Percentiles rank a stretch among this genome's conserved stretches.
phyloP scores from a whole-genome alignment of 2,797 vertebrate genomes.

The Miichthys miiuy region DNA sequence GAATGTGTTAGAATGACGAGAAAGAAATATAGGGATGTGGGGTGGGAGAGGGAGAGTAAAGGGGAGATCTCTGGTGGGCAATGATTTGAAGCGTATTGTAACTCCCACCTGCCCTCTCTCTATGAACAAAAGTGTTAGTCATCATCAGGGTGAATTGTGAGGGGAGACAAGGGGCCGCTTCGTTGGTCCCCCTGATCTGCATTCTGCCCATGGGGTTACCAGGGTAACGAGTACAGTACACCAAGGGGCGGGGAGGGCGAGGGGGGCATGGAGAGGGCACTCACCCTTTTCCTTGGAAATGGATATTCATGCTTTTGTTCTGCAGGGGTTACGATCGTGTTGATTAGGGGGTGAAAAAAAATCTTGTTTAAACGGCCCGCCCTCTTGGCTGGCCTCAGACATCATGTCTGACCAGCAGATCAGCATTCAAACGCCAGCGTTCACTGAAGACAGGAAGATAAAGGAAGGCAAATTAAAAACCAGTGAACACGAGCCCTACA shows the following conservation, averaged over 20 bases:
- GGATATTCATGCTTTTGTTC: conserved; percentile 86
- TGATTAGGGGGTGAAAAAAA: conserved; percentile 70
- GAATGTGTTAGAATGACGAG: conserved; percentile 42
- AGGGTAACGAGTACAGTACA: conserved; percentile 85
- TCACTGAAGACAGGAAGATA: conserved; percentile 39
- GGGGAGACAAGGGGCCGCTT: conserved; percentile 78
- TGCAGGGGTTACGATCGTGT: conserved; percentile 78
- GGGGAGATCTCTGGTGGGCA: conserved; percentile 68
- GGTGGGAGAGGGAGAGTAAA: conserved; percentile 46
- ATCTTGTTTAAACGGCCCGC: conserved; percentile 67
- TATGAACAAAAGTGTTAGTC: conserved; percentile 85
- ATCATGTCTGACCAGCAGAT: conserved; percentile 44
- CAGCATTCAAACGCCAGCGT: conserved; percentile 57
- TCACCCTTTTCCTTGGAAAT: conserved; percentile 85
- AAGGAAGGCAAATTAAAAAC: conserved; percentile 48
- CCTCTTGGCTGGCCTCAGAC: conserved; percentile 57
- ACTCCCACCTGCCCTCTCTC: conserved; percentile 86
- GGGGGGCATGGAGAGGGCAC: conserved; percentile 78
- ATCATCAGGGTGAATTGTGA: conserved; percentile 85
- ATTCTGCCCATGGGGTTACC: conserved; percentile 86
- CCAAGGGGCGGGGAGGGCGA: conserved; percentile 67
- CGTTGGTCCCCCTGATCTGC: conserved; percentile 81
- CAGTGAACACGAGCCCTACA: not conserved
- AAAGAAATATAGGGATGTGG: conserved; percentile 34
- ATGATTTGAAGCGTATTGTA: conserved; percentile 80